phyloP scores from a whole-genome alignment of 2,888 invertebrate species.

The Actias luna region DNA sequence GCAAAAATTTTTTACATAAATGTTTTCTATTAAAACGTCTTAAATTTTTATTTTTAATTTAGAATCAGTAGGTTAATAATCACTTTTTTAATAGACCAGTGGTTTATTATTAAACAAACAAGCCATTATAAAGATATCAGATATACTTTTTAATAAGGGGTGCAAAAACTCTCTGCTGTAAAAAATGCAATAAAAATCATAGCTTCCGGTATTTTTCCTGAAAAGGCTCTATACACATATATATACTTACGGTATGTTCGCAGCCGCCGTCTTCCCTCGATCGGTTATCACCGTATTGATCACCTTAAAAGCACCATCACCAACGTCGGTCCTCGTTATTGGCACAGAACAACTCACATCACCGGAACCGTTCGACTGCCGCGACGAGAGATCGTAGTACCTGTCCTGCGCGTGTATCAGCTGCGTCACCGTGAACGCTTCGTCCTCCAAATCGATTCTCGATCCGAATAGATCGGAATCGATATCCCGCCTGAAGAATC shows the following conservation, averaged over 20 bases:
- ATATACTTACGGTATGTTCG: slow-evolving; percentile 19
- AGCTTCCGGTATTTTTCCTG: too few relatives aligned
- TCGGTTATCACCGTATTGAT: slow-evolving; percentile 37
- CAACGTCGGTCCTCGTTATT: slow-evolving; percentile 7
- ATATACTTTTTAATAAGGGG: too few relatives aligned
- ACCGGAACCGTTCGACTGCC: slow-evolving; percentile 24
- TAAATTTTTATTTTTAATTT: too few relatives aligned
- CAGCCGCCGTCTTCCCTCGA: slow-evolving; percentile 6
- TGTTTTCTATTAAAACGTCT: too few relatives aligned
- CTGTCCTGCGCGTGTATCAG: slow-evolving; percentile 75
- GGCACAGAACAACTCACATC: slow-evolving; percentile 21
- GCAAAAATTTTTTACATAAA: too few relatives aligned
- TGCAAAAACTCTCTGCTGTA: too few relatives aligned
- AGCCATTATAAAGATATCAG: too few relatives aligned
- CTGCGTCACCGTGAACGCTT: slow-evolving; percentile 70
- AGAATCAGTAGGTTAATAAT: too few relatives aligned
- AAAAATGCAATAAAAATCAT: too few relatives aligned
- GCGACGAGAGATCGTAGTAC: slow-evolving; percentile 66
- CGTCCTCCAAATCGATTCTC: slow-evolving; percentile 48
- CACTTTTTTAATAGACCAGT: too few relatives aligned
- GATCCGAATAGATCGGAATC: slow-evolving; percentile 63
- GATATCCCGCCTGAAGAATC: slow-evolving; percentile 56
- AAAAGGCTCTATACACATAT: too few relatives aligned
- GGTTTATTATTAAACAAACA: too few relatives aligned
- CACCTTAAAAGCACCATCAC: slow-evolving; percentile 56